phyloP scores from a whole-genome alignment of 2,113 vertebrate species.

The Ophiodon elongatus region DNA sequence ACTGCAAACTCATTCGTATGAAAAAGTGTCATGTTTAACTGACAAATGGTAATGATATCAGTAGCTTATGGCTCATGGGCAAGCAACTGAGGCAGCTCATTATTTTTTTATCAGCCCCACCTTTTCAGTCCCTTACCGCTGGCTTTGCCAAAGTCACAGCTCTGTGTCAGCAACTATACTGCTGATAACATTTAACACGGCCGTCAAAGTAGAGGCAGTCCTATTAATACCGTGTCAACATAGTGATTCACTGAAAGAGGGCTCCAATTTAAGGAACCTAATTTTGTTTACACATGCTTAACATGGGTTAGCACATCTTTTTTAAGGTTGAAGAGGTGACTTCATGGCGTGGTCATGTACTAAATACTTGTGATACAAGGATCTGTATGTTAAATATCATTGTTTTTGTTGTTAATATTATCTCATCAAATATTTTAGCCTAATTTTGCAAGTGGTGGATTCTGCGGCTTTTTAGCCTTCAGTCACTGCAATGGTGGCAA shows the following conservation, averaged over 20 bases:
- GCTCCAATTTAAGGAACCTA: slow-evolving; percentile 5
- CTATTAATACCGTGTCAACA: slow-evolving; percentile 45
- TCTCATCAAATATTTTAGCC: not conserved
- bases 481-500: slow-evolving; percentile 86
- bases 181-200: slow-evolving; percentile 16
- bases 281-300: slow-evolving; percentile 33
- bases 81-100: slow-evolving; percentile 10
- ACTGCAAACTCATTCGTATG: not conserved
- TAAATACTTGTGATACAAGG: slow-evolving; percentile 3
- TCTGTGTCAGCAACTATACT: slow-evolving; percentile 13
- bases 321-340: slow-evolving; percentile 12
- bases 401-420: not conserved
- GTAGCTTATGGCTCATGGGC: not conserved
- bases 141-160: slow-evolving; percentile 2
- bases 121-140: not conserved
- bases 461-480: not conserved
- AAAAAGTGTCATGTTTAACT: not conserved
- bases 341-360: not conserved
- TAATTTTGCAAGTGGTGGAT: not conserved
- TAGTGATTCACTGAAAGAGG: slow-evolving; percentile 11
- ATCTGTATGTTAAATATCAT: not conserved
- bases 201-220: not conserved
- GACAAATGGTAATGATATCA: not conserved
- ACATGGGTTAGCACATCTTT: slow-evolving; percentile 10
- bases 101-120: not conserved